Base-by-base conservation (phyloP, 2,888 invertebrate genomes). In the Galerucella nymphaeae region DNA sequence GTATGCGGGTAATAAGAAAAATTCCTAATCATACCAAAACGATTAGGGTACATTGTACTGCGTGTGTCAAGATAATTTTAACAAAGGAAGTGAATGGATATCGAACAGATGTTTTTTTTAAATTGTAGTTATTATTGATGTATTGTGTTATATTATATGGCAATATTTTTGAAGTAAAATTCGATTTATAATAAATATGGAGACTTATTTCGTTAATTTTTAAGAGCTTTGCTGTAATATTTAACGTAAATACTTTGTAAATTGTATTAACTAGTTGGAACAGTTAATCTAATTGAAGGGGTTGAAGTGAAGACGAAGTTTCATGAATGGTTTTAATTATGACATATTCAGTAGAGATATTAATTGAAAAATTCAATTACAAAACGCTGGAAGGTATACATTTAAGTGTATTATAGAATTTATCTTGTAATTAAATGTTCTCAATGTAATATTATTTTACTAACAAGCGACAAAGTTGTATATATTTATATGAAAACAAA, bases 1-100 rank as follows among this genome's bases (percentile, higher is more conserved):
- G 66, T 76, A 81, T 81, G 80, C 80, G 80, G 81, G 81, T 79
- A 79, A 79, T 78, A 75, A 79, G 76, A 79, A 72, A 72, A 78
- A 72, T 74, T 66, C 66, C 66, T 76, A 74, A 77, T 77, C 75
- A 77, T 76, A 75, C 76, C 30, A 70, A 69, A 73, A 75, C 75
- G 79, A 78, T 77, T 75, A 77, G 76, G 76, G 77, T 74, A 72
- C 73, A 75, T 78, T 76, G 75, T 77, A 75, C 77, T 69, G 77
- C 72, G 76, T 42, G 16, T 75, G 71, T 61, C 53, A 62, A 74
- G 73, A 76, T 76, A 76, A 76, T 74, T 59, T 73, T 58, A 63
- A 73, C 71, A 71, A 74, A 74, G 74, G 76, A 72, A 69, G 61
- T 69, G 50, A 61, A 66, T 62, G 66, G 68, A 73, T 71, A 70